These are phyloP conservation scores for Spongilla lacustris DNA, from an alignment of 37 sponge, comb jelly and placozoan species.

Conservation along the genomic window DNA sequence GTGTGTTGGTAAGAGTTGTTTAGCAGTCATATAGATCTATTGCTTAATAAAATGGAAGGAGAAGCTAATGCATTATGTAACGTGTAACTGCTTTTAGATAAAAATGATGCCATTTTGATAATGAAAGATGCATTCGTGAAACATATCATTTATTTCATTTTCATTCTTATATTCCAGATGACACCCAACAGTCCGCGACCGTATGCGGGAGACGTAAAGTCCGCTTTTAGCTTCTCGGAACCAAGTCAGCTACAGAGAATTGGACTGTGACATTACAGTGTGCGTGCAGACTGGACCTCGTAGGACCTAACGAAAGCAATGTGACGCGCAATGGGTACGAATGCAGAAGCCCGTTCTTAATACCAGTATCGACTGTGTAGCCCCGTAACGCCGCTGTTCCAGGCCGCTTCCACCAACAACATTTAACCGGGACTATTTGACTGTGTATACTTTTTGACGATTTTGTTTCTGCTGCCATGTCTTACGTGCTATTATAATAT, in stretches of 20 bases:
- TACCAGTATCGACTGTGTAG: not conserved
- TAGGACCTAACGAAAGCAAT: not conserved
- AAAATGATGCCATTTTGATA: too few species aligned
- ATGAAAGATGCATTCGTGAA: too few species aligned
- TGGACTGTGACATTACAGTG: not conserved
- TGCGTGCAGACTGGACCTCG: not conserved
- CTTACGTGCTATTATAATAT: not conserved
- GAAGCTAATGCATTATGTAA: too few species aligned
- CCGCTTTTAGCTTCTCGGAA: slow-evolving; percentile 56
- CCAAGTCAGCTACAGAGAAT: slow-evolving; percentile 26
- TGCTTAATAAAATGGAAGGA: too few species aligned
- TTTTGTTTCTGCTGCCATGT: not conserved
- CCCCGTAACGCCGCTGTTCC: not conserved
- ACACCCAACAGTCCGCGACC: slow-evolving; percentile 18
- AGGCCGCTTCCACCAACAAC: not conserved
- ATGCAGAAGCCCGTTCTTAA: not conserved
- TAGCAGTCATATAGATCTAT: too few species aligned
- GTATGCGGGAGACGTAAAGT: slow-evolving; percentile 32
- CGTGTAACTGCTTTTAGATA: too few species aligned
- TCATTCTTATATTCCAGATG: not conserved
- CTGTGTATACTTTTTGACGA: not conserved
- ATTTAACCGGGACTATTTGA: not conserved
- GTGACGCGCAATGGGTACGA: not conserved
- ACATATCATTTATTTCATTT: too few species aligned
- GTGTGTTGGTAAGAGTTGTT: slow-evolving; percentile 29